These are phyloP conservation scores for Callocephalon fimbriatum DNA, from an alignment of 2,113 vertebrate species.

Conservation along the genomic window DNA sequence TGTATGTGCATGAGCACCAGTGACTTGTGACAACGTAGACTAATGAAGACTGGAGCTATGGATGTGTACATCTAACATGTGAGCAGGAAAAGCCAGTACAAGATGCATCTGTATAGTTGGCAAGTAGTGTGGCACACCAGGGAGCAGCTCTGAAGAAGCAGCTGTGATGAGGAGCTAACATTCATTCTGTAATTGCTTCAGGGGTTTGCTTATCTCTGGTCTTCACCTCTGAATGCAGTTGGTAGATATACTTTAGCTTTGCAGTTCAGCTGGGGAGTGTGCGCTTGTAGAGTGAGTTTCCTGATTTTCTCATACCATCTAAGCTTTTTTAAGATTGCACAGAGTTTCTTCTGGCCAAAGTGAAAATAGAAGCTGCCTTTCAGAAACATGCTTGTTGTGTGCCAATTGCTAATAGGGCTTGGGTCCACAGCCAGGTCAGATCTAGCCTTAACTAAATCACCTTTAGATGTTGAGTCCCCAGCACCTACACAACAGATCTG, in stretches of 20 bases:
- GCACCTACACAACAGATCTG: no score
- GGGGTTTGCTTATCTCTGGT: neutral
- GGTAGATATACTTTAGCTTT: neutral
- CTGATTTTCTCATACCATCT: neutral
- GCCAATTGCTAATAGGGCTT: neutral
- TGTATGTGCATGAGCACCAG: accelerated
- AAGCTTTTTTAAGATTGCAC: neutral
- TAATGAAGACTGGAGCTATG: neutral
- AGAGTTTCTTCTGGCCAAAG: neutral
- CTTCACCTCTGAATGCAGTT: neutral
- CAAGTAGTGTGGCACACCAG: neutral
- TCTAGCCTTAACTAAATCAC: neutral
- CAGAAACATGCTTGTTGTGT: accelerated
- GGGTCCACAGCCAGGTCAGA: neutral
- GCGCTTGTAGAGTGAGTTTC: neutral
- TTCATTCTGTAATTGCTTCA: neutral
- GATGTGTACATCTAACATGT: accelerated
- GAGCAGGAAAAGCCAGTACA: neutral
- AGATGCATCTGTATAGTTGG: accelerated
- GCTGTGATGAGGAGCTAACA: neutral
- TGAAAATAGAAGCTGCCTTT: neutral
- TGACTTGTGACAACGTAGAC: neutral
- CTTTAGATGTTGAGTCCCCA: no score
- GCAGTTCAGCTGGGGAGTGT: neutral
- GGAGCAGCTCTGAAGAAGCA: neutral